Evolutionary conservation across 2,797 vertebrate genomes (phyloP).

Genomic region (Emydoidea blandingii): DNA sequence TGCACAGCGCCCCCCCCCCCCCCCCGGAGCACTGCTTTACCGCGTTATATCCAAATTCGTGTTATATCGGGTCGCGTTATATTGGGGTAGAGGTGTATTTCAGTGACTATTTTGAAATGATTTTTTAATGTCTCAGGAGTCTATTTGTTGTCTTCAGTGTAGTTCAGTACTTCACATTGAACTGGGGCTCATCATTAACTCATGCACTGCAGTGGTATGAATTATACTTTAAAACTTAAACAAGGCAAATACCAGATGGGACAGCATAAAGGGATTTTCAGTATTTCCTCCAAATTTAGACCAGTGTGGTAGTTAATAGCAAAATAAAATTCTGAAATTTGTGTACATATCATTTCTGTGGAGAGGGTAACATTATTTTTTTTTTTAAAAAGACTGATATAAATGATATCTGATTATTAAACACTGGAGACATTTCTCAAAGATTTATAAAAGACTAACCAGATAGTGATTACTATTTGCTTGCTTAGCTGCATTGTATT

Average conservation of each 20-base stretch:
- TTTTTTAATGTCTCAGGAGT: neutral
- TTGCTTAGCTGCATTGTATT: slow-evolving; percentile 7
- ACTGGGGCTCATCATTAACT: slow-evolving; percentile 3
- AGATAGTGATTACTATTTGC: neutral
- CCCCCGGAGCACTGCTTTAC: too few species aligned
- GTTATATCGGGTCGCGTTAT: too few species aligned
- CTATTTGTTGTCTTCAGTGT: neutral
- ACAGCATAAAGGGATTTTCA: neutral
- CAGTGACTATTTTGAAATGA: neutral
- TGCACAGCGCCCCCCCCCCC: too few species aligned
- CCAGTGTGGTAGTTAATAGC: neutral
- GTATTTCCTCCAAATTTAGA: neutral
- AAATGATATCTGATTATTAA: neutral
- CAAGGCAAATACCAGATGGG: neutral
- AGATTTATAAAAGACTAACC: slow-evolving; percentile 33
- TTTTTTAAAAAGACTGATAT: neutral
- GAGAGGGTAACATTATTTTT: neutral
- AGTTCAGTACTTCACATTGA: neutral
- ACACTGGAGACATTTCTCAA: neutral
- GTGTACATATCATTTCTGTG: neutral
- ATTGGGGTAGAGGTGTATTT: neutral
- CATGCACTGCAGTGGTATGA: neutral
- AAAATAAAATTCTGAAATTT: slow-evolving; percentile 5
- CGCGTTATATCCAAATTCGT: too few species aligned
- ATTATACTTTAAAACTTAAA: slow-evolving; percentile 15